A percentile compares a stretch with the other conserved stretches of the same genome.
phyloP scores from a whole-genome alignment of 2,113 vertebrate genomes.

The Paramisgurnus dabryanus region DNA sequence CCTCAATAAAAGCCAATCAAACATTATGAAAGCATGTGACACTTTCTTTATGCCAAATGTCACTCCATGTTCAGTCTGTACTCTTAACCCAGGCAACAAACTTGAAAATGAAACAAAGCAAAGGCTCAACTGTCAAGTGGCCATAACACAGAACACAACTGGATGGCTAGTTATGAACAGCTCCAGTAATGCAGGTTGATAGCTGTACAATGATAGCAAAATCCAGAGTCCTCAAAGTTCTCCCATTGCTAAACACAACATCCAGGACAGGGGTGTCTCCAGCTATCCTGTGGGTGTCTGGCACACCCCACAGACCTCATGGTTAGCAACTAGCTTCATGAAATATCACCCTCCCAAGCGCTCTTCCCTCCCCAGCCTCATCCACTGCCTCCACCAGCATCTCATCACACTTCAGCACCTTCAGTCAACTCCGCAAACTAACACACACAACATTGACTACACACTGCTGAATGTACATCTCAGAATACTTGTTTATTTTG shows the following conservation, averaged over 20 bases:
- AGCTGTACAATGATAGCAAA: neutral
- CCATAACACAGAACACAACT: neutral
- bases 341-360: constrained; percentile 38
- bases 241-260: neutral
- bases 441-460: neutral
- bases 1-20: neutral
- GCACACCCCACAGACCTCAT: constrained; percentile 20
- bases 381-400: constrained; percentile 44
- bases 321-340: constrained; percentile 39
- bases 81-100: neutral
- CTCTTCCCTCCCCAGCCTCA: constrained; percentile 35
- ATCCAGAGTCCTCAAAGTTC: constrained; percentile 5
- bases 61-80: neutral
- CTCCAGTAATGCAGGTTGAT: neutral
- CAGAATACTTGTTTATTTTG: neutral
- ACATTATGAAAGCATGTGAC: neutral
- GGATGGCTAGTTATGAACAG: constrained; percentile 1
- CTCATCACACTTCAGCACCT: constrained; percentile 18
- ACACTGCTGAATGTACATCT: neutral
- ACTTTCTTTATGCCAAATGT: neutral
- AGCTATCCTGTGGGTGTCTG: neutral
- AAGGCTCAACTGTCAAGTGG: neutral
- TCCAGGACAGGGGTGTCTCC: neutral
- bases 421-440: neutral
- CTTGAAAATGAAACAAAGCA: constrained; percentile 28